Conservation (phyloP, 2,888 invertebrate genomes). For the Hirudinaria manillensis region DNA sequence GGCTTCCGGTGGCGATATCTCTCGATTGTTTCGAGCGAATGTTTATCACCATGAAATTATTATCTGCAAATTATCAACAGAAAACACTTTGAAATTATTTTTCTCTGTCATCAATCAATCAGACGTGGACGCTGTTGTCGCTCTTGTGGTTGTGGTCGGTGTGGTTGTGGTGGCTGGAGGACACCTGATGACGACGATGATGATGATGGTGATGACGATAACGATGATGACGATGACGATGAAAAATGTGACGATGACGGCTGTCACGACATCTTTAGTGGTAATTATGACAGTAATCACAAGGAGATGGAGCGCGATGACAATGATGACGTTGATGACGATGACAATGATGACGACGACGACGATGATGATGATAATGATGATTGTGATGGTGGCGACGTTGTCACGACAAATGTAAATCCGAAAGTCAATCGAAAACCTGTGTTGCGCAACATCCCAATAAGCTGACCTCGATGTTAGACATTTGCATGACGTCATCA, state of each 20-base stretch:
- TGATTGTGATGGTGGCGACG: neutral
- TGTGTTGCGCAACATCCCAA: too few species aligned
- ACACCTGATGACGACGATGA: neutral
- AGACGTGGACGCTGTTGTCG: too few species aligned
- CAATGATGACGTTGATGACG: slow-evolving; percentile 15
- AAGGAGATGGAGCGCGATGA: slow-evolving; percentile 8
- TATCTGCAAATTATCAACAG: too few species aligned
- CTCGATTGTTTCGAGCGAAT: too few species aligned
- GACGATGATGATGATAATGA: slow-evolving; percentile 9
- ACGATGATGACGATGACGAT: slow-evolving; percentile 35
- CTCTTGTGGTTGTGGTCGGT: too few species aligned
- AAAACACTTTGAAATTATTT: too few species aligned
- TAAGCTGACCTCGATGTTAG: neutral
- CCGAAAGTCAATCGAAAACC: too few species aligned
- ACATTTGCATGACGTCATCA: too few species aligned
- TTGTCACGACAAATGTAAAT: neutral
- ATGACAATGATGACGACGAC: slow-evolving; percentile 7
- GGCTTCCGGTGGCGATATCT: too few species aligned
- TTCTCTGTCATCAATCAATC: too few species aligned
- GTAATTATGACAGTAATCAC: neutral
- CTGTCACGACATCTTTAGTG: neutral
- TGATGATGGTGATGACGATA: slow-evolving; percentile 28
- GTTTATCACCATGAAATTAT: too few species aligned
- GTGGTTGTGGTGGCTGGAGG: neutral
- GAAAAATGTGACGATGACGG: slow-evolving; percentile 21